phyloP scores from a whole-genome alignment of 2,797 vertebrate genomes.

The Macrochelys suwanniensis region DNA sequence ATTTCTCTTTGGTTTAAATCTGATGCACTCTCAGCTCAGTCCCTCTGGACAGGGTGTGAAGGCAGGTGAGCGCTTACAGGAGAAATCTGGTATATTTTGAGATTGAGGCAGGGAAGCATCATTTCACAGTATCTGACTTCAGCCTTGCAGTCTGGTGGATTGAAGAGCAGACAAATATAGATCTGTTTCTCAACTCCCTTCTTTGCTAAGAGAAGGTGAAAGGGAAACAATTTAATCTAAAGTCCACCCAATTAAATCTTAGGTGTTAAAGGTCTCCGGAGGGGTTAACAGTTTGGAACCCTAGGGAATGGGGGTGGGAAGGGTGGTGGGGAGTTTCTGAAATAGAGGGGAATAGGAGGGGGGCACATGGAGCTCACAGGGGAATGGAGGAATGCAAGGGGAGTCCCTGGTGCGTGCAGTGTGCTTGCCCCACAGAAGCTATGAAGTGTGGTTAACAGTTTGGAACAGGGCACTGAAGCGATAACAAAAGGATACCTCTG shows the following conservation, averaged over 20 bases:
- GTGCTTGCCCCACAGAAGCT: not conserved
- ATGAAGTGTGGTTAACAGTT: not conserved
- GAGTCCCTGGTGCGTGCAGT: not conserved
- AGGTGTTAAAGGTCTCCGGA: not conserved
- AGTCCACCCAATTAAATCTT: not conserved
- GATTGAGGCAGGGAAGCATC: not conserved
- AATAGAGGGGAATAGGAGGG: not conserved
- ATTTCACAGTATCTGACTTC: not conserved
- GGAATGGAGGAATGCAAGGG: not conserved
- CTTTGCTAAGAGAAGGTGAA: not conserved
- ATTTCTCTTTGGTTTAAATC: not conserved
- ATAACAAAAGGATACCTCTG: not conserved
- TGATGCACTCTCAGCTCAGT: not conserved
- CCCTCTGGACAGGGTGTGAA: not conserved
- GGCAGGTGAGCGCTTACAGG: not conserved
- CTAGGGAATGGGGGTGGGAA: not conserved
- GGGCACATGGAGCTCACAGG: too few species aligned
- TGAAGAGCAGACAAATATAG: not conserved
- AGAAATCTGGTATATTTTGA: not conserved
- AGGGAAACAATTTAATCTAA: not conserved
- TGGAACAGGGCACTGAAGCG: not conserved
- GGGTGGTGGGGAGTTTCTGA: not conserved
- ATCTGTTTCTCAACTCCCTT: not conserved
- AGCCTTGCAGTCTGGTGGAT: rapidly evolving
- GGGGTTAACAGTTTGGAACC: not conserved